These are phyloP conservation scores for Himalopsyche tibetana DNA, from an alignment of 2,888 invertebrate species.

Conservation along the genomic window DNA sequence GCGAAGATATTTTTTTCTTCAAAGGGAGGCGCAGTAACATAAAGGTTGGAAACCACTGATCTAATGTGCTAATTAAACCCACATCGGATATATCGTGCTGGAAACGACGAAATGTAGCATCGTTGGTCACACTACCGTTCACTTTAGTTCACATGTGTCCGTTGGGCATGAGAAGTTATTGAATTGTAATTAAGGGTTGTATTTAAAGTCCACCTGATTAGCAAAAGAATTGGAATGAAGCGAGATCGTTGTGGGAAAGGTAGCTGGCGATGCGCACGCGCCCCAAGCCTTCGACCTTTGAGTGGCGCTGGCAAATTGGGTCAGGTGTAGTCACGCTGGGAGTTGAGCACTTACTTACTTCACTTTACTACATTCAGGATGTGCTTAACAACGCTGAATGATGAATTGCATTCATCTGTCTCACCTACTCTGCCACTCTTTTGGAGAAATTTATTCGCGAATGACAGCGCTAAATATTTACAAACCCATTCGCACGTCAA, in stretches of 20 bases:
- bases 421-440: not conserved
- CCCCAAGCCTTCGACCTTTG: constrained; percentile 20
- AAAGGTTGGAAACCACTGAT: no score
- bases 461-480: not conserved
- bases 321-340: constrained; percentile 36
- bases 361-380: constrained; percentile 28
- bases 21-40: no score
- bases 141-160: no score
- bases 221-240: not conserved
- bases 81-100: no score
- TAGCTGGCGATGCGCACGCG: constrained; percentile 24
- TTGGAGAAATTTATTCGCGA: not conserved
- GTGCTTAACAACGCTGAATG: constrained; percentile 13
- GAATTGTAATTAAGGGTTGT: not conserved
- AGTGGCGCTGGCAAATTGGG: constrained; percentile 40
- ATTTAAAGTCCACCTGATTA: not conserved
- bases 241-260: not conserved
- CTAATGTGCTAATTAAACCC: no score
- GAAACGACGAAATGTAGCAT: no score
- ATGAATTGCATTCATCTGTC: not conserved
- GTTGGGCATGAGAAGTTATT: not conserved
- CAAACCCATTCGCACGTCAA: no score
- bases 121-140: no score
- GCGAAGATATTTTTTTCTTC: no score
- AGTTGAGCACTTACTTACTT: constrained; percentile 5